phyloP scores from a whole-genome alignment of 2,797 vertebrate species.

The Alectoris magna region DNA sequence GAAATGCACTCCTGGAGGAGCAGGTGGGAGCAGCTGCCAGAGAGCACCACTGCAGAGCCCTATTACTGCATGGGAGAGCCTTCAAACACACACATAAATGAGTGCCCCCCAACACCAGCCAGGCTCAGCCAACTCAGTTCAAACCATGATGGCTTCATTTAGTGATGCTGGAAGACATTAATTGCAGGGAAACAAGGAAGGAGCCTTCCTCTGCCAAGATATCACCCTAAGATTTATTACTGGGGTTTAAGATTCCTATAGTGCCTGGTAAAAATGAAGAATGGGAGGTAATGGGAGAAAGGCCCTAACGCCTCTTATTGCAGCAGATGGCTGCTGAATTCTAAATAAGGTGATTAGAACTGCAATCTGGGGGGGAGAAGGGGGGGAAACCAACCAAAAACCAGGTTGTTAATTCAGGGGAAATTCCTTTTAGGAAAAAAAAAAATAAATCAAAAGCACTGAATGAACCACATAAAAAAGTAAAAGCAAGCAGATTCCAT shows the following conservation, averaged over 20 bases:
- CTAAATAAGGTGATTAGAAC: constrained; percentile 54
- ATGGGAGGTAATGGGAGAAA: background rate
- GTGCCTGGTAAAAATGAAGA: constrained; percentile 48
- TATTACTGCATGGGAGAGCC: background rate
- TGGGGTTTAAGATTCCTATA: constrained; percentile 49
- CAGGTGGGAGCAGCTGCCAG: background rate
- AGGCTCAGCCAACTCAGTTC: constrained; percentile 10
- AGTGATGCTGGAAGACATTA: constrained; percentile 8
- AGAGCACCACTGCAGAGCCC: background rate
- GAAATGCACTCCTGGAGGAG: background rate
- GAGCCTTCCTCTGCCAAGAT: background rate
- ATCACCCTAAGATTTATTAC: constrained; percentile 13
- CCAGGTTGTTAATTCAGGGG: constrained; percentile 30
- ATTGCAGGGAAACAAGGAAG: constrained; percentile 13
- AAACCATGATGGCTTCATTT: constrained; percentile 24
- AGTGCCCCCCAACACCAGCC: background rate
- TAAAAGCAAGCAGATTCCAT: background rate
- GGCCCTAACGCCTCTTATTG: background rate
- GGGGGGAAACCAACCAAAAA: background rate
- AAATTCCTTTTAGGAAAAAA: constrained; percentile 11
- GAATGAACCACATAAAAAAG: background rate
- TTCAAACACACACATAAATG: background rate
- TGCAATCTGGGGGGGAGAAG: background rate
- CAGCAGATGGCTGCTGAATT: constrained; percentile 69
- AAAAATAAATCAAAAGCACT: background rate